Evolutionary conservation across 2,797 vertebrate genomes (phyloP), one percentile per base, ranked within the genome.

Genomic region (Melanotaenia nigrans): DNA sequence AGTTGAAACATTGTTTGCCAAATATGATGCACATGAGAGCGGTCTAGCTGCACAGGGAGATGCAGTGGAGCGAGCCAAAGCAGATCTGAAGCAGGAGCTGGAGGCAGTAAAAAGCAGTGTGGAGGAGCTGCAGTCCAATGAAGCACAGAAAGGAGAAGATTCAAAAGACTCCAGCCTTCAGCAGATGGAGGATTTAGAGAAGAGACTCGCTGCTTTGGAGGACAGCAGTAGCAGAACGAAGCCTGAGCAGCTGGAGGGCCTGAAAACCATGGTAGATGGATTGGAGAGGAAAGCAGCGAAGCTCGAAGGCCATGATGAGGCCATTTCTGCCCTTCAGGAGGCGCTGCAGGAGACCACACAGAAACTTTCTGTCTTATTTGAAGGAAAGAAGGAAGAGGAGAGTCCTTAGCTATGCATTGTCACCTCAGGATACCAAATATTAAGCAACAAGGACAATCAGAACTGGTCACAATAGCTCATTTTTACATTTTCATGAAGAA

Each of bases 231-330:
- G 94, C 79, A 90, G 90, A 68, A 87, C 94, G 36, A 91, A 94
- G 12, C 90, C 95, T 2, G 91, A 92, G 0, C 95, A 97, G 88
- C 85, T 96, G 86, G 93, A 95, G 85, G 94, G 90, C 85, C 87
- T 97, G 59, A 94, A 91, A 73, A 93, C 85, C 77, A 85, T 94
- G 0, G 93, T 96, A 60, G 92, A 92, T 54, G 93, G 90, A 53
- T 81, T 96, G 85, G 94, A 96, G 0, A 84, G 87, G 1, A 95
- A 96, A 90, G 95, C 95, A 0, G 95, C 93, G 68, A 96, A 95
- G 87, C 91, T 96, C 1, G 96, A 97, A 76, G 92, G 88, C 47
- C 95, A 96, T 1, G 94, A 96, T 67, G 83, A 94, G 68, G 94
- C 93, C 8, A 85, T 97, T 32, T 77, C 92, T 8, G 91, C 93